Evolutionary conservation across 2,888 invertebrate species (phyloP).

Genomic region (Dione vanillae): DNA sequence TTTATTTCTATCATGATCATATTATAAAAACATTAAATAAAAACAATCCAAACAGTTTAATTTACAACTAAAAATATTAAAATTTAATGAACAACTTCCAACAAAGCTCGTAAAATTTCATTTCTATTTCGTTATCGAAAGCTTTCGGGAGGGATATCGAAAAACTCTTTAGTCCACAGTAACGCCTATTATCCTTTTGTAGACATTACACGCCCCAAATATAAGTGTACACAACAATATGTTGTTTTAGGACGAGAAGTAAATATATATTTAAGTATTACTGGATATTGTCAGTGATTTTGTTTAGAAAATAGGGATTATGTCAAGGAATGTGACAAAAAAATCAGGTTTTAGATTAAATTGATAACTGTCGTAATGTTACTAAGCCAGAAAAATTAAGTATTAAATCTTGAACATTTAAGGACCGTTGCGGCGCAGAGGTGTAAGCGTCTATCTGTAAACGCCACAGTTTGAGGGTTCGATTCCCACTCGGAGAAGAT

Average conservation of each 20-base stretch:
- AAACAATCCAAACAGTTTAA: not conserved
- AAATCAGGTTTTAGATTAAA: not conserved
- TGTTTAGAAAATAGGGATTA: not conserved
- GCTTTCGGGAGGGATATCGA: not conserved
- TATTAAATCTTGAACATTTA: no score
- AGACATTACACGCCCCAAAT: conserved; percentile 21
- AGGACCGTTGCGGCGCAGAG: no score
- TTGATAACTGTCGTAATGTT: no score
- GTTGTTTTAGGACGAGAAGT: conserved; percentile 29
- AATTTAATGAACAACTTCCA: not conserved
- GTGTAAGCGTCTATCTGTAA: no score
- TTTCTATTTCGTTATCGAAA: not conserved
- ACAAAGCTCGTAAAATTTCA: not conserved
- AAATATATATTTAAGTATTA: conserved; percentile 8
- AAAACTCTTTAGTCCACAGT: conserved; percentile 7
- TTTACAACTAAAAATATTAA: not conserved
- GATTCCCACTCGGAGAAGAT: no score
- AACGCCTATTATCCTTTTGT: conserved; percentile 25
- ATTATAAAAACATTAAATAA: no score
- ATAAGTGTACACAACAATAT: conserved; percentile 23
- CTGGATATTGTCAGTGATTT: not conserved
- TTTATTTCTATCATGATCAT: no score
- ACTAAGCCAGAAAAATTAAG: no score
- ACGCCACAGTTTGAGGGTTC: no score
- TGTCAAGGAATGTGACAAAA: not conserved